Evolutionary conservation across 2,888 invertebrate species (phyloP).

Genomic region (Kryphioiulus occultus): DNA sequence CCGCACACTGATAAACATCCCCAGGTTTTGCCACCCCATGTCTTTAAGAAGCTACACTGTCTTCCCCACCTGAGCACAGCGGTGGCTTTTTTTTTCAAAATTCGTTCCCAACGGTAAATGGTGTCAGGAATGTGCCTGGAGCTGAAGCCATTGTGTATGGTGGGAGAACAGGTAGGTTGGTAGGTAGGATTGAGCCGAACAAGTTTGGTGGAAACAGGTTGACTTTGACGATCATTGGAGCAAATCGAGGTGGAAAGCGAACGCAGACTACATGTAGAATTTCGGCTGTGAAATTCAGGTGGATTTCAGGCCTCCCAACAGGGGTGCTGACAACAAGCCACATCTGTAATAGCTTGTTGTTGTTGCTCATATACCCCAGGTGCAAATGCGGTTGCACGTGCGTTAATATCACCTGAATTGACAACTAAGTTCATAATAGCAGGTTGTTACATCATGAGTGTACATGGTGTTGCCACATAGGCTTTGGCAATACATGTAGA

Average conservation of each 20-base stretch:
- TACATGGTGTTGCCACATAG: too few relatives aligned
- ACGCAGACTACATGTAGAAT: neutral
- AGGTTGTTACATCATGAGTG: too few relatives aligned
- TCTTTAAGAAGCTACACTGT: neutral
- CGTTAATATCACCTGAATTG: neutral
- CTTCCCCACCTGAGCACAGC: neutral
- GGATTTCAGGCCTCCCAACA: neutral
- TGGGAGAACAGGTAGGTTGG: conserved; percentile 32
- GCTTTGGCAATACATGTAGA: too few relatives aligned
- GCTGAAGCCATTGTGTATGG: neutral
- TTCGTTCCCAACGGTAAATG: conserved; percentile 24
- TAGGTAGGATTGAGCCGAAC: conserved; percentile 4
- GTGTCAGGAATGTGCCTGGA: conserved; percentile 36
- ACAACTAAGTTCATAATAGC: too few relatives aligned
- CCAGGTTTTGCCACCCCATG: neutral
- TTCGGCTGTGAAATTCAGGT: neutral
- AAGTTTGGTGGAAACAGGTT: neutral
- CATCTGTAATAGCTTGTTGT: neutral
- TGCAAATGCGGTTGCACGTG: neutral
- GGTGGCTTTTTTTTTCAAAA: neutral
- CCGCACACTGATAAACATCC: conserved; percentile 3
- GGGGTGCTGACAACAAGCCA: neutral
- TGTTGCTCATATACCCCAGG: neutral
- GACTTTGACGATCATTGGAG: conserved; percentile 32
- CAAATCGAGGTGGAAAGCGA: neutral